These are phyloP conservation scores for Anorthoa munda DNA, from an alignment of 2,888 invertebrate genomes.

Conservation along the genomic window DNA sequence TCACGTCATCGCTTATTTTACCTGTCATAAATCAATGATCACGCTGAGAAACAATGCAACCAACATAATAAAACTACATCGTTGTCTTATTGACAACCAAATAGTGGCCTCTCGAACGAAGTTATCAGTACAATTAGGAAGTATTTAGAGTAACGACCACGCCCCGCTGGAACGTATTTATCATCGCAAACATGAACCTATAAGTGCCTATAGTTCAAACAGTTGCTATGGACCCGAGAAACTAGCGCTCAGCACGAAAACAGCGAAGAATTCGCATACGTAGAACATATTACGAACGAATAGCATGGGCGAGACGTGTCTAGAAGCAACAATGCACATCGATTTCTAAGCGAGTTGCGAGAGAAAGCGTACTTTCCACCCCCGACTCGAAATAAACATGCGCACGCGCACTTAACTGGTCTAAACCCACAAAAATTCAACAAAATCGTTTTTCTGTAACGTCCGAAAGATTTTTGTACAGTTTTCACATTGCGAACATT, in stretches of 20 bases:
- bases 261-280: slow-evolving; percentile 35
- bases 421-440: slow-evolving; percentile 5
- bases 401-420: slow-evolving; percentile 32
- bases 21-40: slow-evolving; percentile 28
- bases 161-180: slow-evolving; percentile 43
- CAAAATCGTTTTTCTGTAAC: slow-evolving; percentile 28
- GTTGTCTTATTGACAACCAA: slow-evolving; percentile 23
- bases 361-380: slow-evolving; percentile 74
- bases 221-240: slow-evolving; percentile 45
- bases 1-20: slow-evolving; percentile 38
- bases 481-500: slow-evolving; percentile 81
- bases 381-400: slow-evolving; percentile 58
- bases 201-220: slow-evolving; percentile 29
- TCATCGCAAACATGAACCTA: slow-evolving; percentile 47
- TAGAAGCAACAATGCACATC: slow-evolving; percentile 63
- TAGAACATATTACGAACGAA: slow-evolving; percentile 34
- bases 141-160: slow-evolving; percentile 55
- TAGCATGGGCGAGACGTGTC: slow-evolving; percentile 54
- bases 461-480: slow-evolving; percentile 40
- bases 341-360: slow-evolving; percentile 61
- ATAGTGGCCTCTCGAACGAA: slow-evolving; percentile 34
- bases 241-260: slow-evolving; percentile 18
- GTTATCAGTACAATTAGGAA: slow-evolving; percentile 57
- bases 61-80: slow-evolving; percentile 16
- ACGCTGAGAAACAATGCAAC: slow-evolving; percentile 31